Conservation (phyloP, 2,113 vertebrate genomes). For the Camelus bactrianus region DNA sequence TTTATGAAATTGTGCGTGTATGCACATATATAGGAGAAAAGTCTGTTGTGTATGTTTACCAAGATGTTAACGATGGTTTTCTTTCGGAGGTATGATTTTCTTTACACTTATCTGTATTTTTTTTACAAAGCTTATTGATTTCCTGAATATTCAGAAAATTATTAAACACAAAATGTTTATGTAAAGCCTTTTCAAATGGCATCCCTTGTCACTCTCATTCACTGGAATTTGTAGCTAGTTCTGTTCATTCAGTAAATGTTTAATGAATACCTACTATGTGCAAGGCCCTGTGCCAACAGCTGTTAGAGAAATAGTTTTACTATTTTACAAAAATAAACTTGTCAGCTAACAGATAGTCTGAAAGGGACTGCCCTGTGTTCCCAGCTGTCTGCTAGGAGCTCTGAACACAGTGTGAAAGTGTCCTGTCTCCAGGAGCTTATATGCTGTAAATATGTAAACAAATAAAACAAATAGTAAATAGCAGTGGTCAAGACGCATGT, state of each 20-base stretch:
- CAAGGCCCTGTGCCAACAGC: background rate
- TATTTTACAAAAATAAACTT: background rate
- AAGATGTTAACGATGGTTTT: conserved; percentile 10
- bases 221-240: conserved; percentile 3
- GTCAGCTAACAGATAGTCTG: background rate
- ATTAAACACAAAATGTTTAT: conserved; percentile 33
- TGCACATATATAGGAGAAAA: background rate
- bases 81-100: background rate
- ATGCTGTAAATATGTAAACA: background rate
- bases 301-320: background rate
- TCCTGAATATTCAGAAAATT: conserved; percentile 48
- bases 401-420: background rate
- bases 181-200: background rate
- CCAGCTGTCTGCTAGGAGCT: background rate
- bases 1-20: conserved; percentile 7
- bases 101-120: conserved; percentile 6
- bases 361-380: background rate
- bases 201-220: background rate
- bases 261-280: background rate
- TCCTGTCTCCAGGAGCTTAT: background rate
- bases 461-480: background rate
- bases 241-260: conserved; percentile 6
- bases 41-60: background rate
- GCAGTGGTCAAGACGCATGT: background rate
- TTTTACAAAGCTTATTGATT: conserved; percentile 27